phyloP scores from a whole-genome alignment of 1,140 invertebrate genomes.

The Brachionus angularis region DNA sequence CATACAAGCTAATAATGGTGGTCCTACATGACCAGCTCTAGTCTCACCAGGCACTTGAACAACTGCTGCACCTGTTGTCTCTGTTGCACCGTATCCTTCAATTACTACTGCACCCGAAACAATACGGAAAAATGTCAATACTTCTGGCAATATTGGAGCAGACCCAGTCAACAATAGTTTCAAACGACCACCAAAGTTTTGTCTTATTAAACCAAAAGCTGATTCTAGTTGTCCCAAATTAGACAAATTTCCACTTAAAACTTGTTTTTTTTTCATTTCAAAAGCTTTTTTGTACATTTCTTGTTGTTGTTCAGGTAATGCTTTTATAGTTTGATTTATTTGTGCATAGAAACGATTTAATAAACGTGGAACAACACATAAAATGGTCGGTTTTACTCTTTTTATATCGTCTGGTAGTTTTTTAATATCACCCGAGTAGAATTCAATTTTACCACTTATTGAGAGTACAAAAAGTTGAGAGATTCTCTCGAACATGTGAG shows the following conservation, averaged over 20 bases:
- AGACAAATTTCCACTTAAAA: background rate
- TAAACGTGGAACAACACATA: slow-evolving; percentile 85
- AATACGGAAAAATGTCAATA: slow-evolving; percentile 86
- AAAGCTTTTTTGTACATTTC: slow-evolving; percentile 41
- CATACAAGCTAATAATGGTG: slow-evolving; percentile 82
- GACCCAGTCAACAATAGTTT: slow-evolving; percentile 89
- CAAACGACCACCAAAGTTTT: slow-evolving; percentile 78
- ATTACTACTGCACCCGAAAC: slow-evolving; percentile 73
- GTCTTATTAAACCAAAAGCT: slow-evolving; percentile 81
- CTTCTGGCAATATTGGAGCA: slow-evolving; percentile 80
- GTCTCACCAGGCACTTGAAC: slow-evolving; percentile 83
- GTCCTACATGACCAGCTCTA: slow-evolving; percentile 81
- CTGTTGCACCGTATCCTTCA: slow-evolving; percentile 96
- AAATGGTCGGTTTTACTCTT: slow-evolving; percentile 83
- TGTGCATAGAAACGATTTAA: slow-evolving; percentile 71
- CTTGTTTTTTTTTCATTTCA: slow-evolving; percentile 3
- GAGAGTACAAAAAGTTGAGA: background rate
- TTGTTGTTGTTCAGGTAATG: background rate
- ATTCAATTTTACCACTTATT: slow-evolving; percentile 67
- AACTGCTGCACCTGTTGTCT: slow-evolving; percentile 84
- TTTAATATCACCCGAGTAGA: slow-evolving; percentile 85
- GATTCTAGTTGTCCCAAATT: slow-evolving; percentile 60
- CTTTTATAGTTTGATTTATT: background rate
- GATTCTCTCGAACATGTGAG: slow-evolving; percentile 31
- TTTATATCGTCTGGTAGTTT: slow-evolving; percentile 83